These are phyloP conservation scores for Conus ventricosus DNA, from an alignment of 1,140 invertebrate genomes.

Conservation along the genomic window DNA sequence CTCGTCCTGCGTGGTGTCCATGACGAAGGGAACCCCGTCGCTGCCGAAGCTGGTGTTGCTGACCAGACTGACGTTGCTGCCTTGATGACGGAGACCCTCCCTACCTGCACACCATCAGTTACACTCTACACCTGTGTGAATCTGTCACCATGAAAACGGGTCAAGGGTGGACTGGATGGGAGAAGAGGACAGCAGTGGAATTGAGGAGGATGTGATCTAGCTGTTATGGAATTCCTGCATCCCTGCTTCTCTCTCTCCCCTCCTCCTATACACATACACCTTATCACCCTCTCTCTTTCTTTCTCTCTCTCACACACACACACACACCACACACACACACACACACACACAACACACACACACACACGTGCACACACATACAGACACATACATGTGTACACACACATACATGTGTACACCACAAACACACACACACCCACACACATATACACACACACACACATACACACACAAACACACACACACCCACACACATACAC, in stretches of 20 bases:
- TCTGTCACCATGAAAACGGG: no score
- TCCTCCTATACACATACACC: background rate
- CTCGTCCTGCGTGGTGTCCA: slow-evolving; percentile 29
- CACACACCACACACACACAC: background rate
- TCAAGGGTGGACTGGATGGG: no score
- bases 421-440: background rate
- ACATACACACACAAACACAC: background rate
- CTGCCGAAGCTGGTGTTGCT: slow-evolving; percentile 45
- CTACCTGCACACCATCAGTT: background rate
- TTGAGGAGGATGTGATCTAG: no score
- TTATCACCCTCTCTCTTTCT: background rate
- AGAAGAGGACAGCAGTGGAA: no score
- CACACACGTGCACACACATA: background rate
- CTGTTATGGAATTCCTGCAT: no score
- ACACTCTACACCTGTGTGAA: background rate
- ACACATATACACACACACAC: background rate
- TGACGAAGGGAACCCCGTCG: slow-evolving; percentile 31
- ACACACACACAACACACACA: background rate
- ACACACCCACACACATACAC: background rate
- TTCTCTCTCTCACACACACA: slow-evolving; percentile 17
- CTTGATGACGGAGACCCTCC: slow-evolving; percentile 29
- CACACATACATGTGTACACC: background rate
- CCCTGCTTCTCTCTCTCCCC: no score
- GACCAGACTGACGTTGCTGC: slow-evolving; percentile 33
- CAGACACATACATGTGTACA: background rate